Base-by-base conservation (phyloP, 2,888 invertebrate species). In the Trichogramma dendrolimi region DNA sequence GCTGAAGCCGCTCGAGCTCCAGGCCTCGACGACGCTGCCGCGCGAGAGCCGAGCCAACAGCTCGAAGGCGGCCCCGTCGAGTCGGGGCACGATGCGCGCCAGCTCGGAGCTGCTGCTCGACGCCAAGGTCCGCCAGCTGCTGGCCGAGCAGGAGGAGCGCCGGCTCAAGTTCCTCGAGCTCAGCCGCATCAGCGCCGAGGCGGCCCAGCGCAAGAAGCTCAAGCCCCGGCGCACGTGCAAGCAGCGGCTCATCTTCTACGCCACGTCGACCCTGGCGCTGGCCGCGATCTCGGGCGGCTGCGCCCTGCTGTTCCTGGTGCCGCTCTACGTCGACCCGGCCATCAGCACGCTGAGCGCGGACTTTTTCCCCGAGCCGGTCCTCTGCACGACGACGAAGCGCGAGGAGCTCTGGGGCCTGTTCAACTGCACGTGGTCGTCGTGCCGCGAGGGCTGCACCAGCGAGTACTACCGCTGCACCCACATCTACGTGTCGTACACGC, bases 401-500 rank as follows among this genome's bases (percentile, higher is more conserved):
- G 89, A 89, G 73, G 88, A 89, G 67, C 81, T 88, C 62, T 83
- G 85, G 60, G 91, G 90, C 8, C 80, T 91, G 58, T 87, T 88
- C 74, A 90, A 90, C 79, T 91, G 91, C 79, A 87, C 89, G 4
- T 89, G 89, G 88, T 89, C 89, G 66, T 89, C 89, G 0, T 91
- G 91, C 72, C 81, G 90, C 59, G 91, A 91, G 77, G 91, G 91
- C 4, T 91, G 91, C 77, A 91, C 91, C 61, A 89, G 89, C 73
- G 91, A 91, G 77, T 86, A 87, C 56, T 87, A 87, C 79, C 83
- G 82, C 69, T 88, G 88, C 76, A 87, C 84, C 42, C 87, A 87
- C 71, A 82, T 88, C 46, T 86, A 86, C 75, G 87, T 88, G 8
- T 83, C 83, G 55, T 86, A 87, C 70, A 73, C 75, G 10, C 79